Conservation (phyloP, 2,113 vertebrate species). For the Jaculus jaculus region DNA sequence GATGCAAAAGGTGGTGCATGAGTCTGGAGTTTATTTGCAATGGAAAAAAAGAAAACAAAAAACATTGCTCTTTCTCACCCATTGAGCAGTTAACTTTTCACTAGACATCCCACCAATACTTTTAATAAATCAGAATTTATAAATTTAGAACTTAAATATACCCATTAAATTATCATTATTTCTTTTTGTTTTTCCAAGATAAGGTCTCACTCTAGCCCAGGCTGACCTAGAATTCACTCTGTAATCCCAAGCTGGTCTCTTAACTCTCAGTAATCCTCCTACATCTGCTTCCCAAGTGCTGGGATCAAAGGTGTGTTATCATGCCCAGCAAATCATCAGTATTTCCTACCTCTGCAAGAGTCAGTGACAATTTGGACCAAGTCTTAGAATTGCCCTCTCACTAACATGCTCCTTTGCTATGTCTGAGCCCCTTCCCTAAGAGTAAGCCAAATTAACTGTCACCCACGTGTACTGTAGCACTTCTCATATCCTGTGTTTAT, state of each 20-base stretch:
- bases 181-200: too few relatives aligned
- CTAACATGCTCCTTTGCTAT: neutral
- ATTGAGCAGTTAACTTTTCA: neutral
- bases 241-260: too few relatives aligned
- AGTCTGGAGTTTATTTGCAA: too few relatives aligned
- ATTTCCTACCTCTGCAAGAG: neutral
- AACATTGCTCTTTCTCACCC: neutral
- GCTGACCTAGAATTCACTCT: too few relatives aligned
- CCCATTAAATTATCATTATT: conserved; percentile 18
- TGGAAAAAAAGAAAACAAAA: too few relatives aligned
- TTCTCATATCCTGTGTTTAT: conserved; percentile 48
- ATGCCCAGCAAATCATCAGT: neutral
- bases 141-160: conserved; percentile 41
- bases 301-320: too few relatives aligned
- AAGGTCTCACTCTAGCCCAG: too few relatives aligned
- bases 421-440: conserved; percentile 41
- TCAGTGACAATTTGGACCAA: neutral
- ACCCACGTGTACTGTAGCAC: conserved; percentile 40
- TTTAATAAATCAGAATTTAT: conserved; percentile 50
- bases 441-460: conserved; percentile 59
- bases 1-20: too few relatives aligned
- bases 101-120: conserved; percentile 47
- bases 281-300: too few relatives aligned
- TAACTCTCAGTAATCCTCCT: too few relatives aligned
- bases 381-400: conserved; percentile 12